Evolutionary conservation across 2,113 vertebrate genomes (phyloP).

Genomic region (Phyllopteryx taeniolatus): DNA sequence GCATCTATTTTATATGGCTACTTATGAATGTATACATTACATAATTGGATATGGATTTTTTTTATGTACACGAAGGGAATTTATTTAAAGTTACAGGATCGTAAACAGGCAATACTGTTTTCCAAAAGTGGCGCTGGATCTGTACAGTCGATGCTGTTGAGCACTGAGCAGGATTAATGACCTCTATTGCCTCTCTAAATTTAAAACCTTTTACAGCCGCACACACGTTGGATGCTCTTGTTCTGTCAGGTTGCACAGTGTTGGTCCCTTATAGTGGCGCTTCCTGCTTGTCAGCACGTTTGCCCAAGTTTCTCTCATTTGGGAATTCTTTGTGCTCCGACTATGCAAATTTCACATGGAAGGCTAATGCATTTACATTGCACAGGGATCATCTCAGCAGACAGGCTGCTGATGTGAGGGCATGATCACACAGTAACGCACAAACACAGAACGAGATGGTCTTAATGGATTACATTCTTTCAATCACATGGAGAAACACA

Average conservation of each 20-base stretch:
- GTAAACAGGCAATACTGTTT: conserved; percentile 29
- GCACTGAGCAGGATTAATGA: conserved; percentile 58
- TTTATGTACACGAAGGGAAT: background rate
- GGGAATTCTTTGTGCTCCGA: conserved; percentile 68
- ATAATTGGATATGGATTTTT: background rate
- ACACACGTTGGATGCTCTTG: conserved; percentile 51
- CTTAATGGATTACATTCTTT: background rate
- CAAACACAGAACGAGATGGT: conserved; percentile 1
- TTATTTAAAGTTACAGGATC: conserved; percentile 17
- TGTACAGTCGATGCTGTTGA: conserved; percentile 49
- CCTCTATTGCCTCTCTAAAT: conserved; percentile 62
- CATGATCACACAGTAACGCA: background rate
- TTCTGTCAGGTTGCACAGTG: conserved; percentile 64
- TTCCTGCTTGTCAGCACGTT: conserved; percentile 71
- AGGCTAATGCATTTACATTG: conserved; percentile 55
- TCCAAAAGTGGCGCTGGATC: conserved; percentile 44
- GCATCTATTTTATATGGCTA: background rate
- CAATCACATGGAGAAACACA: conserved; percentile 2
- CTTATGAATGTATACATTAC: background rate
- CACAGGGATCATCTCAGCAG: conserved; percentile 36
- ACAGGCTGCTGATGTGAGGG: conserved; percentile 25
- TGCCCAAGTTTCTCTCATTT: conserved; percentile 63
- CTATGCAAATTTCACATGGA: conserved; percentile 59
- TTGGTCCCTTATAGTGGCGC: conserved; percentile 54
- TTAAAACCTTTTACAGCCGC: conserved; percentile 66